Percentiles rank a stretch among this genome's conserved stretches.
These are phyloP conservation scores for Agriotes lineatus DNA, from an alignment of 2,888 invertebrate species.

Conservation along the genomic window DNA sequence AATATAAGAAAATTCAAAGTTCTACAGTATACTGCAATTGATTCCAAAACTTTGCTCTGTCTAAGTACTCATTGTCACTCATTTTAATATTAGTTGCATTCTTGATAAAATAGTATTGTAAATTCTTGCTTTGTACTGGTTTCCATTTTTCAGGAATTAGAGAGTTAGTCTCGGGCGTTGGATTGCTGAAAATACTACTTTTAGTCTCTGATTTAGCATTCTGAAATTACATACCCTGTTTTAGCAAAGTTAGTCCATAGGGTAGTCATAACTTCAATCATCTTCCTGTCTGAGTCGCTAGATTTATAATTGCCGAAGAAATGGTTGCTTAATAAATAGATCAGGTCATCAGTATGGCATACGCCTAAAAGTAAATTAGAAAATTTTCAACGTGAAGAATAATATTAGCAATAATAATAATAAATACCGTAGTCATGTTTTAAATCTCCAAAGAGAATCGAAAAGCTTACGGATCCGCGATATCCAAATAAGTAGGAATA, in stretches of 20 bases:
- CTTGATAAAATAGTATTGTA: conserved; percentile 70
- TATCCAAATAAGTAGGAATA: conserved; percentile 69
- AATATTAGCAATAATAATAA: too few relatives aligned
- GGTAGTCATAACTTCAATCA: conserved; percentile 73
- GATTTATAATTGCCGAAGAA: conserved; percentile 14
- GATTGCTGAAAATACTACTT: conserved; percentile 70
- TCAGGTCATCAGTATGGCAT: conserved; percentile 86
- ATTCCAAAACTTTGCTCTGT: not conserved
- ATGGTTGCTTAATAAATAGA: conserved; percentile 66
- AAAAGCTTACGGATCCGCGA: conserved; percentile 6
- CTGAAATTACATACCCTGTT: conserved; percentile 41
- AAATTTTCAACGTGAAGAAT: too few relatives aligned
- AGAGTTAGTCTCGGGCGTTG: conserved; percentile 69
- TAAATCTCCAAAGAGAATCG: conserved; percentile 1
- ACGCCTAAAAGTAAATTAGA: conserved; percentile 68
- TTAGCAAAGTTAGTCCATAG: conserved; percentile 76
- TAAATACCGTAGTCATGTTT: conserved; percentile 15
- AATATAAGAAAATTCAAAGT: not conserved
- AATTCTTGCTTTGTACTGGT: conserved; percentile 66
- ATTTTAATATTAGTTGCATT: not conserved
- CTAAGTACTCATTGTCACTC: not conserved
- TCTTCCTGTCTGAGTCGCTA: conserved; percentile 65
- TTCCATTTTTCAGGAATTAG: conserved; percentile 70
- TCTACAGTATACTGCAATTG: not conserved
- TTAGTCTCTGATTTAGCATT: not conserved